Base-by-base conservation (phyloP, 37 sponge, comb jelly and placozoan species). In the Oopsacas minuta region DNA sequence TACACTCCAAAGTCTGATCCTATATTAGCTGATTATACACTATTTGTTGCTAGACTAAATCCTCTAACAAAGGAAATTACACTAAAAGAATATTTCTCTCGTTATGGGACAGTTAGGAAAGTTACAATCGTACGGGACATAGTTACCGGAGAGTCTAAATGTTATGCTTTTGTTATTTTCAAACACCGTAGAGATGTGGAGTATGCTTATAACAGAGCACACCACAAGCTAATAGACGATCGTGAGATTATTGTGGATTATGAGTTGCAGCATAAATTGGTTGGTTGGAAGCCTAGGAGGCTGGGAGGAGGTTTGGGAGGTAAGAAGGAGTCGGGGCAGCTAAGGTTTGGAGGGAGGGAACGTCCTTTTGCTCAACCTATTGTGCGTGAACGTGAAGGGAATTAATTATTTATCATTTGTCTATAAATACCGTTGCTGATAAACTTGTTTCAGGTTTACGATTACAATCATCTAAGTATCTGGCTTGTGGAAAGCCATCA, bases 251-350 rank as follows among this genome's bases (percentile, higher is more conserved):
- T 95, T 1, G 96, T 98, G 5, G 99, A 98, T 34, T 86, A 51
- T 85, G 99, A 98, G 81, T 86, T 86, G 82, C 89, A 89, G 81
- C 86, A 92, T 20, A 69, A 36, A 25, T 82, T 98, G 38, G 89
- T 88, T 0, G 95, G 95, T 7, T 98, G 99, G 99, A 81, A 88
- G 0, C 99, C 99, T 5, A 82, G 99, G 37, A 83, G 99, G 83
- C 84, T 92, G 53, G 99, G 99, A n/a, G 99, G 99, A 35, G 99
- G 99, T 35, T 89, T 97, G 85, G 95, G 99, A 51, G 99, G 99
- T 0, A 87, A 93, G 86, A 97, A 93, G 86, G 94, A 93, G 36
- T 97, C 99, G 0, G 99, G 99, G 0, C 99, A 97, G 88, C 88
- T 97, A 7, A 84, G 99, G 35, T 97, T 97, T 93, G 99, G 99